These are phyloP conservation scores for Paramormyrops hopkinsi DNA, from an alignment of 2,797 vertebrate genomes.

Conservation along the genomic window DNA sequence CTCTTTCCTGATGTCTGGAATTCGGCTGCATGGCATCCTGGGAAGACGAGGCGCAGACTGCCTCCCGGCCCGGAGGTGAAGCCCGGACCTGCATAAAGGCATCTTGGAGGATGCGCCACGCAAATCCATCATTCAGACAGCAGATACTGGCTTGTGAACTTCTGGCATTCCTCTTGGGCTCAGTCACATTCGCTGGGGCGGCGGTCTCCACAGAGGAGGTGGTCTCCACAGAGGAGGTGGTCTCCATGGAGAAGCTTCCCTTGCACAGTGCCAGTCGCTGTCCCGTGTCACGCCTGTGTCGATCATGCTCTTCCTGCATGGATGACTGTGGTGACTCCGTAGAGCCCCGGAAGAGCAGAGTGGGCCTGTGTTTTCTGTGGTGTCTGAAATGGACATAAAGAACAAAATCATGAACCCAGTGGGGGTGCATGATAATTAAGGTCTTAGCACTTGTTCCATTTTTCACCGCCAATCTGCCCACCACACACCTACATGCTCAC, in stretches of 20 bases:
- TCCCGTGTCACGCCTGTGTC: constrained; percentile 20
- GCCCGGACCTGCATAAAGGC: background rate
- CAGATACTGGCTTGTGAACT: background rate
- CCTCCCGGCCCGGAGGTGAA: background rate
- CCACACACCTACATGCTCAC: background rate
- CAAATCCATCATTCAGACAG: background rate
- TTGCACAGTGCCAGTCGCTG: background rate
- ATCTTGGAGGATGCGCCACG: background rate
- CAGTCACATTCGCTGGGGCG: background rate
- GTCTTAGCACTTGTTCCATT: constrained; percentile 29
- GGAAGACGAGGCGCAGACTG: background rate
- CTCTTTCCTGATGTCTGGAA: background rate
- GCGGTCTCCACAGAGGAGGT: background rate
- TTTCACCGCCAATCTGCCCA: background rate
- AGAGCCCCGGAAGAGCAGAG: background rate
- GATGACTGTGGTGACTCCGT: background rate
- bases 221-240: background rate
- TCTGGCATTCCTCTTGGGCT: background rate
- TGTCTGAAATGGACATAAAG: background rate
- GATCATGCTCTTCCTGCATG: background rate
- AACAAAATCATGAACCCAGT: background rate
- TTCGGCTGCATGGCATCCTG: background rate
- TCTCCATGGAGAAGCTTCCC: background rate
- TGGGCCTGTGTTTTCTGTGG: background rate
- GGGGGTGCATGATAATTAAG: constrained; percentile 39